Evolutionary conservation across 2,888 invertebrate species (phyloP), one percentile per base, ranked within the genome.

Genomic region (Dexiosoma caninum): DNA sequence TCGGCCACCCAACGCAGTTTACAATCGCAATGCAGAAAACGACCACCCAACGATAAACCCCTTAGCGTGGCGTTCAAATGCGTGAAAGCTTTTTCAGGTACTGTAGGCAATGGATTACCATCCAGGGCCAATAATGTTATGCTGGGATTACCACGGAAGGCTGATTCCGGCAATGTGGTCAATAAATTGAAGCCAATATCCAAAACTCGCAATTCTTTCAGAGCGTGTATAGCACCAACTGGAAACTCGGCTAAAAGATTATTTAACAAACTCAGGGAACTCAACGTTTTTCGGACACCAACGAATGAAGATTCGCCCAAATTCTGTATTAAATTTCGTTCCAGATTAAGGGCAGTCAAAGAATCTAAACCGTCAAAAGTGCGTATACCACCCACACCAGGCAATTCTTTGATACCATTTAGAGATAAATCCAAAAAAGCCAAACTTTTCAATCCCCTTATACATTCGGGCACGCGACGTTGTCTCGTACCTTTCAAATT

Each of bases 171-270:
- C 84, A 97, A 90, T 85, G 94, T 94, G 53, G 95, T 95, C 82
- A 97, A 91, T 83, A 97, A 92, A 91, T 97, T 97, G 90, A 97
- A 97, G 59, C 97, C 97, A 83, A 97, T 95, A 89, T 97, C 97
- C 83, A 97, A 91, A 9, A 97, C 97, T 89, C 96, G 92, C 70
- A 97, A 91, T 89, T 97, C 96, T 67, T 92, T 93, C 64, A 97
- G 91, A 27, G 93, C 93, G 83, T 93, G 93, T 85, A 97, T 93
- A 7, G 97, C 96, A 51, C 92, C 93, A 1, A 94, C 94, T 1
- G 97, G 97, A 88, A 97, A 97, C 88, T 96, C 96, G 0, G 96
- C 93, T 72, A 97, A 92, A 70, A 97, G 92, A 91, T 97, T 97
- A 89, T 97, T 97, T 42, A 97, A 91, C 79, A 97, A 91, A 90